Conservation (phyloP, 2,888 invertebrate genomes). For the Lithodes maja region DNA sequence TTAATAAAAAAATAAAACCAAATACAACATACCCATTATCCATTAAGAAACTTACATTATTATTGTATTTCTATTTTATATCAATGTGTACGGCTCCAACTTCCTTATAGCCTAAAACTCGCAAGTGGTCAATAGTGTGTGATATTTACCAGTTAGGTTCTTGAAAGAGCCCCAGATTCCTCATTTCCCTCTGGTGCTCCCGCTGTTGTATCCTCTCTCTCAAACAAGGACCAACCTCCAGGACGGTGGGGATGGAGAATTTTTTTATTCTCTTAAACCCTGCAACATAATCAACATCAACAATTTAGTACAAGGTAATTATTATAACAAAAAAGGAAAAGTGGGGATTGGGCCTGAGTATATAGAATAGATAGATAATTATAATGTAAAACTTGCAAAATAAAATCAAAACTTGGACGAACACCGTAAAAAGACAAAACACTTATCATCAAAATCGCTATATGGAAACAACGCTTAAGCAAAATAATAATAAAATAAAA, state of each 20-base stretch:
- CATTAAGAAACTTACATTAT: no score
- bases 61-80: no score
- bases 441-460: no score
- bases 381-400: neutral
- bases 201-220: slow-evolving; percentile 81
- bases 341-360: neutral
- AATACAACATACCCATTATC: no score
- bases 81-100: no score
- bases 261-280: slow-evolving; percentile 84
- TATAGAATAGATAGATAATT: neutral
- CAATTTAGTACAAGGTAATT: neutral
- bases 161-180: slow-evolving; percentile 52
- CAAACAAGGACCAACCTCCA: slow-evolving; percentile 82
- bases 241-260: slow-evolving; percentile 81
- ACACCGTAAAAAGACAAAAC: no score
- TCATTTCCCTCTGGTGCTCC: slow-evolving; percentile 76
- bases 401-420: no score
- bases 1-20: no score
- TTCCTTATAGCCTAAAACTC: no score
- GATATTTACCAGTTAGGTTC: slow-evolving; percentile 54
- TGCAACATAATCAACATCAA: slow-evolving; percentile 64
- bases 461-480: no score
- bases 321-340: neutral
- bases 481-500: neutral
- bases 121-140: no score